Evolutionary conservation across 2,113 vertebrate species (phyloP), one percentile per base, ranked within the genome.

Genomic region (Proterorhinus semilunaris): DNA sequence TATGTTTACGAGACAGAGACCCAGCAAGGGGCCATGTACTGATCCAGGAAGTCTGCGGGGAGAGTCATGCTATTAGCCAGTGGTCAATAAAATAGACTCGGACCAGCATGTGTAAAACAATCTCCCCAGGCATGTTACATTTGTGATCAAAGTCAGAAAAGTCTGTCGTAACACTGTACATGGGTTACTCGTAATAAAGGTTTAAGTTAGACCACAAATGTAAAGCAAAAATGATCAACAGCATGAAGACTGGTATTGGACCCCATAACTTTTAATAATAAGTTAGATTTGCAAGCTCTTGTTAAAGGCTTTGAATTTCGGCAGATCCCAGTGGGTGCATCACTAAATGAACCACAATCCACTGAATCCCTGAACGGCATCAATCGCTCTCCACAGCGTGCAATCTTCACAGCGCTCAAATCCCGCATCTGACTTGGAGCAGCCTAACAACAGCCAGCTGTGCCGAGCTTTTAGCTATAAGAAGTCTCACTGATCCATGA

Each of bases 261-360:
- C 74, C 73, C 47, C 75, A 10, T 66, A 69, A 71, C 58, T 71
- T 69, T 67, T 61, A 9, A 80, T 43, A 78, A 75, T 57, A 69
- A 77, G 48, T 57, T 27, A 62, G 54, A 82, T 72, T 55, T 50
- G 36, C 68, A 84, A 83, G 47, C 43, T 82, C 72, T 82, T 81
- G 78, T 84, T 79, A 74, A 1, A 74, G 76, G 83, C 79, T 78
- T 61, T 42, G 74, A 64, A 78, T 85, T 87, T 72, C 81, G 59
- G 45, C 79, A 63, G 69, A 79, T 80, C 83, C 79, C 85, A 72
- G 44, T 62, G 79, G 85, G 69, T 49, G 66, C 6, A 48, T 83
- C 69, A 61, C 71, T 76, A 80, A 80, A 88, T 87, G 68, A 83
- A 87, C 75, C 62, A 62, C 86, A 82, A 78, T 84, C 79, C 69